These are phyloP conservation scores for Atta colombica DNA, from an alignment of 1,140 invertebrate genomes.

Conservation along the genomic window DNA sequence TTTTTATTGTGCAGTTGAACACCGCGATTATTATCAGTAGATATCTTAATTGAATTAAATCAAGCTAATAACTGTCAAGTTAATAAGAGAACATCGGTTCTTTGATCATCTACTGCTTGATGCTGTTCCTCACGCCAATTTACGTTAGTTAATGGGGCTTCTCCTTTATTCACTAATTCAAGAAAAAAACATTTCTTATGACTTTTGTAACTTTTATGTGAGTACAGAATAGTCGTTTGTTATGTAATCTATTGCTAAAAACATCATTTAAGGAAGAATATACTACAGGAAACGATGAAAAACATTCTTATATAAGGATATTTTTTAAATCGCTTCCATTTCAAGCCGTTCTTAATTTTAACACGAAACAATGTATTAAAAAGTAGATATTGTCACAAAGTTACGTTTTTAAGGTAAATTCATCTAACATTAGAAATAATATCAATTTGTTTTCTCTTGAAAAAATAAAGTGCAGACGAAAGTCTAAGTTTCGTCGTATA, in stretches of 20 bases:
- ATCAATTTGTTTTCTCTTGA: not conserved
- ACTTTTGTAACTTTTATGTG: constrained; percentile 14
- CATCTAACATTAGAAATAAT: not conserved
- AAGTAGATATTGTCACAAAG: not conserved
- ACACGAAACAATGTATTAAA: not conserved
- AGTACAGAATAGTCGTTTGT: constrained; percentile 22
- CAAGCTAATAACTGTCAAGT: constrained; percentile 76
- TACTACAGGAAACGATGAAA: not conserved
- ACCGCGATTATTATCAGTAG: constrained; percentile 78
- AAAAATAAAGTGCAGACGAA: constrained; percentile 42
- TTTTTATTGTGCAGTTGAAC: constrained; percentile 67
- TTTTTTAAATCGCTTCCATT: not conserved
- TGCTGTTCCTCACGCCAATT: constrained; percentile 80
- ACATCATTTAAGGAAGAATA: not conserved
- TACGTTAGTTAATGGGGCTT: constrained; percentile 50
- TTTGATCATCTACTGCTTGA: constrained; percentile 73
- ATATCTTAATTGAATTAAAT: constrained; percentile 82
- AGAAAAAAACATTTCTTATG: constrained; percentile 30
- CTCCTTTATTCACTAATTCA: constrained; percentile 52
- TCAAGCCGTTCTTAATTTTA: not conserved
- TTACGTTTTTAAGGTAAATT: not conserved
- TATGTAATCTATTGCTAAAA: not conserved
- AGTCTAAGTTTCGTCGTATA: constrained; percentile 30
- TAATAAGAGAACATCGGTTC: constrained; percentile 64
- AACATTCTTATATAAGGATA: not conserved